phyloP scores from a whole-genome alignment of 2,113 vertebrate genomes.

The Vanacampus margaritifer region DNA sequence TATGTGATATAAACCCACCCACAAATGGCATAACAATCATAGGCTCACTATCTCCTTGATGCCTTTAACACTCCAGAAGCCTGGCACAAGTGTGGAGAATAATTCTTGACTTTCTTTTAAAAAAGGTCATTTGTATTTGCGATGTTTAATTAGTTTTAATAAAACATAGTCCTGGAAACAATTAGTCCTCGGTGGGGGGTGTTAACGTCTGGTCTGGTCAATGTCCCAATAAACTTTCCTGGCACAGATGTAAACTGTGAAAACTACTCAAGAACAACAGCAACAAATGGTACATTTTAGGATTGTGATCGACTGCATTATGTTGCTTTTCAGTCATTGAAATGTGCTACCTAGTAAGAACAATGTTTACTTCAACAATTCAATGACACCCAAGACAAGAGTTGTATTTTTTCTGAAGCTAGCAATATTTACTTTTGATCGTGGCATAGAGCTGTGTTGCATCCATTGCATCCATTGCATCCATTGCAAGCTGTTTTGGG shows the following conservation, averaged over 20 bases:
- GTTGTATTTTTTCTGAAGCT: not conserved
- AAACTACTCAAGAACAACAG: not conserved
- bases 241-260: not conserved
- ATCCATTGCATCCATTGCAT: no score
- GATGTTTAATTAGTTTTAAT: slow-evolving; percentile 26
- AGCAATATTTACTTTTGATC: no score
- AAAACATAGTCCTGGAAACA: slow-evolving; percentile 38
- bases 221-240: not conserved
- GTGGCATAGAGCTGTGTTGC: no score
- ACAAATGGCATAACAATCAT: slow-evolving; percentile 4
- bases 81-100: slow-evolving; percentile 22
- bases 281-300: not conserved
- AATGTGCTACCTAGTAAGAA: not conserved
- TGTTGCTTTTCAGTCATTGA: not conserved
- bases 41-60: slow-evolving; percentile 1
- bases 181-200: slow-evolving; percentile 42
- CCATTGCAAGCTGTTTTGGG: not conserved
- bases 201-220: slow-evolving; percentile 17
- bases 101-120: slow-evolving; percentile 15
- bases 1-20: no score
- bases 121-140: slow-evolving; percentile 24
- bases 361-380: not conserved
- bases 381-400: not conserved
- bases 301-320: not conserved
- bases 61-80: slow-evolving; percentile 11